Conservation (phyloP, 2,797 vertebrate species). For the Clarias platycephalus region DNA sequence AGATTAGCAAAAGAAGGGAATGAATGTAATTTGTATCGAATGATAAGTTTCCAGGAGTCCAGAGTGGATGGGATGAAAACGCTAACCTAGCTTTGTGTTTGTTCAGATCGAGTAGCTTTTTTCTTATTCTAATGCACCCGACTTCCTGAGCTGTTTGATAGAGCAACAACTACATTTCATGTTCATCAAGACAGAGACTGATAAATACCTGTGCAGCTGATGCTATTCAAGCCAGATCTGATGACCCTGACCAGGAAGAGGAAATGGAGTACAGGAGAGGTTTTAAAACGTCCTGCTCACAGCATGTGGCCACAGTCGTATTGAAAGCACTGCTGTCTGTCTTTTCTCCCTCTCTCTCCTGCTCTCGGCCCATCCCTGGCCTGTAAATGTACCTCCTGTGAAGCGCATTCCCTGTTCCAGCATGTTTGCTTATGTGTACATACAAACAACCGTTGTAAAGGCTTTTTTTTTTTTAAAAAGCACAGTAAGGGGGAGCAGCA, state of each 20-base stretch:
- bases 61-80: neutral
- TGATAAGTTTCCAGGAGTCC: neutral
- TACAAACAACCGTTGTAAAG: slow-evolving; percentile 14
- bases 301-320: slow-evolving; percentile 38
- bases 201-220: neutral
- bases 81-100: neutral
- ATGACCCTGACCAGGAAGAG: slow-evolving; percentile 37
- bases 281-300: slow-evolving; percentile 36
- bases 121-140: neutral
- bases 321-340: slow-evolving; percentile 23
- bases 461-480: neutral
- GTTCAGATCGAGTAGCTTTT: neutral
- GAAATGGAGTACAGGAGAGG: slow-evolving; percentile 42
- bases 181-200: neutral
- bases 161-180: neutral
- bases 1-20: too few relatives aligned
- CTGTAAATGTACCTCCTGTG: slow-evolving; percentile 34
- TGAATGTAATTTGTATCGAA: neutral
- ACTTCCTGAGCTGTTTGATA: neutral
- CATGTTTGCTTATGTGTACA: slow-evolving; percentile 30
- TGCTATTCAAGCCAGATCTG: neutral
- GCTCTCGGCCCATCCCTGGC: slow-evolving; percentile 13
- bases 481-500: slow-evolving; percentile 1
- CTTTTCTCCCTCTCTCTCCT: slow-evolving; percentile 4
- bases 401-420: slow-evolving; percentile 35